Conservation (phyloP, 2,113 vertebrate genomes). For the Perccottus glenii region DNA sequence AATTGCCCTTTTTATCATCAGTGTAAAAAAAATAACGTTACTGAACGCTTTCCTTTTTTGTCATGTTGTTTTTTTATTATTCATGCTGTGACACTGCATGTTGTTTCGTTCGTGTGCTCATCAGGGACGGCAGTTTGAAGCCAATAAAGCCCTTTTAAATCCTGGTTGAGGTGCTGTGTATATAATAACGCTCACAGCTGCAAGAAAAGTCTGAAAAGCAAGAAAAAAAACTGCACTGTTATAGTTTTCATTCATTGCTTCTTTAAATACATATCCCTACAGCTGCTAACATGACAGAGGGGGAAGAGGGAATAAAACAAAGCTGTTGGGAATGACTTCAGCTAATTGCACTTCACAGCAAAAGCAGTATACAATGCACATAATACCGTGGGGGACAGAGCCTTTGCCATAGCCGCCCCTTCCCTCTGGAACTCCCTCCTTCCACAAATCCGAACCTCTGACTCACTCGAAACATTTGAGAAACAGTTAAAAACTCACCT, state of each 20-base stretch:
- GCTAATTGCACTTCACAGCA: not conserved
- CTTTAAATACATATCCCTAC: constrained; percentile 7
- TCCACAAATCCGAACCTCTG: too few relatives aligned
- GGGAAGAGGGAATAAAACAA: constrained; percentile 9
- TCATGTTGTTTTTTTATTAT: constrained; percentile 62
- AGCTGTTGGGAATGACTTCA: constrained; percentile 3
- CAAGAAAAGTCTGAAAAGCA: constrained; percentile 29
- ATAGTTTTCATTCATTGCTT: constrained; percentile 11
- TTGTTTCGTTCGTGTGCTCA: constrained; percentile 61
- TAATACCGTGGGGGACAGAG: too few relatives aligned
- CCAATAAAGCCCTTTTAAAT: constrained; percentile 52
- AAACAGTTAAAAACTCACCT: too few relatives aligned
- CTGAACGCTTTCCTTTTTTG: constrained; percentile 19
- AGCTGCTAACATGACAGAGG: constrained; percentile 29
- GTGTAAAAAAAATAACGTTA: constrained; percentile 26
- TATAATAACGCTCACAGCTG: constrained; percentile 52
- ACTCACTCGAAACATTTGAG: too few relatives aligned
- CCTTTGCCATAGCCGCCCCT: too few relatives aligned
- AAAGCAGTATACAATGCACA: too few relatives aligned
- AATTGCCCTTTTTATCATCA: constrained; percentile 9
- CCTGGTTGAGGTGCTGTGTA: constrained; percentile 44
- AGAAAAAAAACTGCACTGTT: not conserved
- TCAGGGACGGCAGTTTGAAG: constrained; percentile 42
- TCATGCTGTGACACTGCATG: constrained; percentile 56
- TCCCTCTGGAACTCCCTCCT: too few relatives aligned